Conservation (phyloP, 2,888 invertebrate genomes). For the Limnephilus auricula region DNA sequence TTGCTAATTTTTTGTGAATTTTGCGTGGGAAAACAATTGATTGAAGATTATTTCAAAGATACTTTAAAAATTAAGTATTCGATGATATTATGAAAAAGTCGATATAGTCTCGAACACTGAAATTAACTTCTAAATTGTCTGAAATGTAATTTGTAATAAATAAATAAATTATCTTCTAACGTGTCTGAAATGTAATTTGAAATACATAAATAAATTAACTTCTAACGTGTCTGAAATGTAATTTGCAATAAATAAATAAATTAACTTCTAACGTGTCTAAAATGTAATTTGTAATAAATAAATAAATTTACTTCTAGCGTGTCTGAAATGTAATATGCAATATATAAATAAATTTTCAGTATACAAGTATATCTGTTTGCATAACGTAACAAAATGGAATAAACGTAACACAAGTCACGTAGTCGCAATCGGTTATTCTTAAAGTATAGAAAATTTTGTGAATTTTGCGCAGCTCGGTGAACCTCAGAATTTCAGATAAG, state of each 20-base stretch:
- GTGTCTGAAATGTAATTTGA: not conserved
- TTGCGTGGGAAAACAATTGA: too few species aligned
- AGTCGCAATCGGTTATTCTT: conserved; percentile 14
- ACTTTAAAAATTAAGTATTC: too few species aligned
- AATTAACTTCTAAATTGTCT: not conserved
- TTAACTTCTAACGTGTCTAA: not conserved
- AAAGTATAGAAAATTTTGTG: conserved; percentile 6
- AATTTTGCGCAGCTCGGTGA: not conserved
- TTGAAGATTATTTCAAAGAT: too few species aligned
- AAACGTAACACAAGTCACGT: conserved; percentile 28
- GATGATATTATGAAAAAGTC: not conserved
- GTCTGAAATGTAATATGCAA: not conserved
- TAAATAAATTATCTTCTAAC: not conserved
- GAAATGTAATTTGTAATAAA: not conserved
- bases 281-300: not conserved
- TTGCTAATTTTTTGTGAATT: too few species aligned
- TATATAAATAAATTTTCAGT: not conserved
- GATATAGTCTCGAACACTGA: not conserved
- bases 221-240: not conserved
- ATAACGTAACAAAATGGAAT: not conserved
- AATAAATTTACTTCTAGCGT: not conserved
- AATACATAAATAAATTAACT: not conserved
- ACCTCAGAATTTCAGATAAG: not conserved
- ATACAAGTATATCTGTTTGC: not conserved
- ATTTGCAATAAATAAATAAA: not conserved